phyloP scores from a whole-genome alignment of 1,140 invertebrate species.

The Piezodorus guildinii region DNA sequence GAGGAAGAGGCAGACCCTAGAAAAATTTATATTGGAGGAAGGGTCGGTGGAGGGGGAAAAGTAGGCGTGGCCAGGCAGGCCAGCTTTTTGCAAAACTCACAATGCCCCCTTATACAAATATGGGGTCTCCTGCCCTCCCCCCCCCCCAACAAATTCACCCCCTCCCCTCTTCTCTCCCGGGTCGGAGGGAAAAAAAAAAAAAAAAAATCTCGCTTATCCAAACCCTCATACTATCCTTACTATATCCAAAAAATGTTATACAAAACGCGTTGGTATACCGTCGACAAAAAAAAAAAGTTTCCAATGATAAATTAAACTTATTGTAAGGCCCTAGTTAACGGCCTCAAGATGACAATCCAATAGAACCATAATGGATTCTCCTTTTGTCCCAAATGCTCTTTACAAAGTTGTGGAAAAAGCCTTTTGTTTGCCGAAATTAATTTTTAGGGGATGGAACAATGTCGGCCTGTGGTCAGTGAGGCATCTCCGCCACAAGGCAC shows the following conservation, averaged over 20 bases:
- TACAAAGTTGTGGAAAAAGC: too few species aligned
- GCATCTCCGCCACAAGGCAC: too few species aligned
- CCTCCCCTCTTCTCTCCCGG: background rate
- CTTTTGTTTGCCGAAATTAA: too few species aligned
- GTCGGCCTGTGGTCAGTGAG: too few species aligned
- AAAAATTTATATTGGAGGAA: conserved; percentile 16
- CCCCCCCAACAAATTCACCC: conserved; percentile 11
- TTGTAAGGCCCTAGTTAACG: too few species aligned
- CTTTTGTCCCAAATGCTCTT: too few species aligned
- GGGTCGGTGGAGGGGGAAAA: background rate
- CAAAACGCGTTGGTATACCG: background rate
- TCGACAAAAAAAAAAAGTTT: conserved; percentile 12
- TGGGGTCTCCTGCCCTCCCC: conserved; percentile 5
- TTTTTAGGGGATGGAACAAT: too few species aligned
- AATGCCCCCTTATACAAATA: conserved; percentile 15
- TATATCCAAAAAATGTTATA: conserved; percentile 11
- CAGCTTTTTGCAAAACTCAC: conserved; percentile 15
- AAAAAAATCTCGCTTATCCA: background rate
- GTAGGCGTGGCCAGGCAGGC: background rate
- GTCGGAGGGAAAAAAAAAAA: background rate
- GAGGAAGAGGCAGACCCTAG: conserved; percentile 9
- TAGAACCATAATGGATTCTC: too few species aligned
- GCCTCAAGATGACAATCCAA: too few species aligned
- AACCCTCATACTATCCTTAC: conserved; percentile 14
- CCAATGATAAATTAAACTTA: too few species aligned